phyloP scores from a whole-genome alignment of 2,888 invertebrate genomes.

The Caenorhabditis panamensis region DNA sequence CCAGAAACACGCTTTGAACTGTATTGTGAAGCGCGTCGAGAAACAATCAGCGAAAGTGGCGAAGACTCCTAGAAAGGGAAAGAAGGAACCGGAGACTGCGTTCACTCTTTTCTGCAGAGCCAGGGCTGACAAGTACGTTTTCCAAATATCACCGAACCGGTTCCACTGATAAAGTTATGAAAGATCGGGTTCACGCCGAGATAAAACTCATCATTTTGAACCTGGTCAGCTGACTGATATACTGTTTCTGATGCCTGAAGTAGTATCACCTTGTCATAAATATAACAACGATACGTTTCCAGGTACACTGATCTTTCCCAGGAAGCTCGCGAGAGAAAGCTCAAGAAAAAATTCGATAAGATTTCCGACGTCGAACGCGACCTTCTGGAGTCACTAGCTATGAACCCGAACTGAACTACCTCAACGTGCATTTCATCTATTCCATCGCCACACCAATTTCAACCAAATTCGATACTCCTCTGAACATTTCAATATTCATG shows the following conservation, averaged over 20 bases:
- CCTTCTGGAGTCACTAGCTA: slow-evolving; percentile 25
- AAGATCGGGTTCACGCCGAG: too few species aligned
- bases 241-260: neutral
- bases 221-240: too few species aligned
- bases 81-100: slow-evolving; percentile 27
- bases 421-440: neutral
- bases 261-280: neutral
- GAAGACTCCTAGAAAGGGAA: slow-evolving; percentile 15
- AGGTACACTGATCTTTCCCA: slow-evolving; percentile 49
- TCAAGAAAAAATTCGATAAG: slow-evolving; percentile 37
- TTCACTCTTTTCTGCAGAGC: slow-evolving; percentile 41
- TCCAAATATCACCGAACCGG: neutral
- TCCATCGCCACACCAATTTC: neutral
- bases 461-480: slow-evolving; percentile 11
- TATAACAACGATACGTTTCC: neutral
- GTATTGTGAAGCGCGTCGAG: neutral
- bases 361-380: slow-evolving; percentile 11
- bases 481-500: neutral
- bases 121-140: slow-evolving; percentile 41
- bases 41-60: slow-evolving; percentile 7
- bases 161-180: too few species aligned
- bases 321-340: slow-evolving; percentile 36
- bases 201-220: too few species aligned
- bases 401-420: neutral
- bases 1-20: slow-evolving; percentile 8